Conservation (phyloP, 2,888 invertebrate species). For the Drosophila lacicola region DNA sequence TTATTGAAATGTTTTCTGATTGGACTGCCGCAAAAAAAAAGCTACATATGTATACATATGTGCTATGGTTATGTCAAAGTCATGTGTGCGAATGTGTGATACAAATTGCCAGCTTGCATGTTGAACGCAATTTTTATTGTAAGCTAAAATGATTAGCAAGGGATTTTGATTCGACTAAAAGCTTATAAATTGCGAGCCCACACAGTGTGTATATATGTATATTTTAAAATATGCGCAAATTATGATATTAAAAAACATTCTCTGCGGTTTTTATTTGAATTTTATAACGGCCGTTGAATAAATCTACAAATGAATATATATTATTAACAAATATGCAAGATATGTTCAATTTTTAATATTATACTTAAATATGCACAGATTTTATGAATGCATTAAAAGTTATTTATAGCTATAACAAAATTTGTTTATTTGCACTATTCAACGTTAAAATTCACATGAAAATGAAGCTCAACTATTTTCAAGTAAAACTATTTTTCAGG, state of each 20-base stretch:
- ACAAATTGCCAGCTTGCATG: slow-evolving; percentile 47
- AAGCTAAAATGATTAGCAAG: slow-evolving; percentile 44
- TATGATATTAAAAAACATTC: not conserved
- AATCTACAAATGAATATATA: too few species aligned
- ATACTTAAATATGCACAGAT: too few species aligned
- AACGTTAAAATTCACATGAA: too few species aligned
- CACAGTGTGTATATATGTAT: not conserved
- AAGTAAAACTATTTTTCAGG: too few species aligned
- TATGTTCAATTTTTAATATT: too few species aligned
- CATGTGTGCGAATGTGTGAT: slow-evolving; percentile 2
- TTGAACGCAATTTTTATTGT: slow-evolving; percentile 22
- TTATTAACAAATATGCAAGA: too few species aligned
- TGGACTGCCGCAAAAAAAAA: slow-evolving; percentile 50
- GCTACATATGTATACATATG: slow-evolving; percentile 1
- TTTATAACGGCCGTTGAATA: too few species aligned
- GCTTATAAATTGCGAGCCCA: slow-evolving; percentile 29
- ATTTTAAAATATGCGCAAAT: not conserved
- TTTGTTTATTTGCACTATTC: too few species aligned
- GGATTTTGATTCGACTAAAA: slow-evolving; percentile 45
- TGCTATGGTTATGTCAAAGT: slow-evolving; percentile 19
- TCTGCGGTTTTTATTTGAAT: not conserved
- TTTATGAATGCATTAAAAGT: too few species aligned
- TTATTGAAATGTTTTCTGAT: slow-evolving; percentile 63
- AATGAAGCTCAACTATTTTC: too few species aligned
- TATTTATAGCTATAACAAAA: too few species aligned